Percentiles rank a stretch among this genome's conserved stretches.
phyloP scores from a whole-genome alignment of 92 coral and sea anemone species.

The Epizoanthus ramosus region DNA sequence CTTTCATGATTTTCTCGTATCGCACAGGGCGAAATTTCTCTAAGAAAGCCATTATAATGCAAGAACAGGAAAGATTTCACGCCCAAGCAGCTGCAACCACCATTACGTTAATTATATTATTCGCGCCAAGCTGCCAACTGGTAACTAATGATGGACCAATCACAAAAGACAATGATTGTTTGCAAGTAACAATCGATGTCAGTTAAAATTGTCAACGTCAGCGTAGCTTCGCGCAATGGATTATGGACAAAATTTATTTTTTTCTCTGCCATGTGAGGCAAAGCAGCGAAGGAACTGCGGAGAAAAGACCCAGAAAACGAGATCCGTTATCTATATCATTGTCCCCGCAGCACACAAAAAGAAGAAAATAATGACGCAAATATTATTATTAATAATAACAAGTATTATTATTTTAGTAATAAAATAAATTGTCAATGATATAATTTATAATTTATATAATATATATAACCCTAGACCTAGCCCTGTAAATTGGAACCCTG shows the following conservation, averaged over 20 bases:
- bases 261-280: no score
- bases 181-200: conserved; percentile 14
- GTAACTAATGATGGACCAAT: conserved; percentile 19
- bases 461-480: no score
- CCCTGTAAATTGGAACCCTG: no score
- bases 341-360: no score
- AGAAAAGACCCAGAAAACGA: no score
- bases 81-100: conserved; percentile 51
- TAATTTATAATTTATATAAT: no score
- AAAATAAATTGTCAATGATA: no score
- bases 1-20: background rate
- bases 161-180: conserved; percentile 4
- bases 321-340: no score
- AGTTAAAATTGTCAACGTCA: background rate
- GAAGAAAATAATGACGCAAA: no score
- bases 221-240: background rate
- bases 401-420: no score
- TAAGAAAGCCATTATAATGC: conserved; percentile 28
- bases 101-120: conserved; percentile 41
- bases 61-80: conserved; percentile 38
- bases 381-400: no score
- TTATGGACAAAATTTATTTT: background rate
- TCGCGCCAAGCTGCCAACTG: conserved; percentile 42
- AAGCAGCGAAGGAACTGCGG: no score
- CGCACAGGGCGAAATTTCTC: conserved; percentile 28